Base-by-base conservation (phyloP, 2,888 invertebrate genomes). In the Agrochola lota region DNA sequence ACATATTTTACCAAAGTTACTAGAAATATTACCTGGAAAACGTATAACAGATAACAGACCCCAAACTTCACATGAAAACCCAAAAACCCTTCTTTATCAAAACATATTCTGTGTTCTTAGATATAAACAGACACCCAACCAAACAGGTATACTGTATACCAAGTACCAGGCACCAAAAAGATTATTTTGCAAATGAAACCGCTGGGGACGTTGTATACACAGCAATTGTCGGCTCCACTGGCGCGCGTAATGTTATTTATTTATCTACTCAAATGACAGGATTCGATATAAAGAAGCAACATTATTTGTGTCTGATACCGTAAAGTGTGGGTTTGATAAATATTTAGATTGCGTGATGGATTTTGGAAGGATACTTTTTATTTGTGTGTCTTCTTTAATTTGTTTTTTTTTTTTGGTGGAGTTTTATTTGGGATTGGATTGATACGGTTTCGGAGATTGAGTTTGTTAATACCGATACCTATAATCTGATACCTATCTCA, bases 221-320 rank as follows among this genome's bases (percentile, higher is more conserved):
- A 91, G 90, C 93, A 95, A 95, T 95, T 95, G 95, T 94, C 94
- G 87, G 93, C 93, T 92, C 85, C 95, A 90, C 59, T 93, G 95
- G 87, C 62, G 92, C 90, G 94, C 78, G 90, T 94, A 93, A 95
- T 95, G 93, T 93, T 94, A 94, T 95, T 94, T 94, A 94, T 95
- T 95, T 95, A 95, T 94, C 92, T 93, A 92, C 93, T 91, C 92
- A 93, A 94, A 95, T 94, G 94, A 95, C 94, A 93, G 91, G 89
- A 92, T 90, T 88, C 91, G 90, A 92, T 93, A 93, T 92, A 94
- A 92, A 93, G 93, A 93, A 92, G 91, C 92, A 91, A 92, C 92
- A 80, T 85, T 81, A 85, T 85, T 78, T 86, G 85, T 76, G 73
- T 70, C 85, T 78, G 66, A 80, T 78, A 78, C 64, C 63, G 67